A percentile compares a stretch with the other conserved stretches of the same genome.
phyloP scores from a whole-genome alignment of 2,888 invertebrate species.

The Lasioglossum villosulum region DNA sequence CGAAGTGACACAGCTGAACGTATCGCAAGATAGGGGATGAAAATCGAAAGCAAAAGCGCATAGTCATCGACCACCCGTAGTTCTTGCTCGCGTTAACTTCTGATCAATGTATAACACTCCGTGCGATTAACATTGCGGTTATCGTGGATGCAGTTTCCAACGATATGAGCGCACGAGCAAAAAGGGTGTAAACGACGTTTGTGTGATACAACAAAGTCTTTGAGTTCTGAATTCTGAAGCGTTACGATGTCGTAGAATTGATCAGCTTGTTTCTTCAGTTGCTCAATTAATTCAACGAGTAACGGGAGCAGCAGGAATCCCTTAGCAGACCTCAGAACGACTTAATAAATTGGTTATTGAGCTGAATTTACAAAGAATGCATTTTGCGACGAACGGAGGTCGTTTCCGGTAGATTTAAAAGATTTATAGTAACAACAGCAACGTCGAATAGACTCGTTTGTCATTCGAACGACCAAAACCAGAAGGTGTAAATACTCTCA shows the following conservation, averaged over 20 bases:
- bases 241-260: background rate
- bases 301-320: too few species aligned
- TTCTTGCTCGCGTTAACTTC: constrained; percentile 2
- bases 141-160: background rate
- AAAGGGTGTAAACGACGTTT: background rate
- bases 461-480: background rate
- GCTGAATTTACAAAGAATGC: background rate
- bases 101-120: background rate
- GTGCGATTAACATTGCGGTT: background rate
- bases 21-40: background rate
- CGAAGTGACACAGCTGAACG: background rate
- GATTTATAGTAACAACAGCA: background rate
- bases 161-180: background rate
- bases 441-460: background rate
- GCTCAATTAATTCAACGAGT: too few species aligned
- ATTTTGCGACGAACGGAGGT: background rate
- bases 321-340: too few species aligned
- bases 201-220: background rate
- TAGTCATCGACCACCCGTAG: background rate
- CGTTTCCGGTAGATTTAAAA: background rate
- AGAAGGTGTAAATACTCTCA: background rate
- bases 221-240: background rate
- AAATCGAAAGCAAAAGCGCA: constrained; percentile 1
- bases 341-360: background rate
- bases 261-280: background rate